Evolutionary conservation across 2,888 invertebrate genomes (phyloP).

Genomic region (Plagodis pulveraria): DNA sequence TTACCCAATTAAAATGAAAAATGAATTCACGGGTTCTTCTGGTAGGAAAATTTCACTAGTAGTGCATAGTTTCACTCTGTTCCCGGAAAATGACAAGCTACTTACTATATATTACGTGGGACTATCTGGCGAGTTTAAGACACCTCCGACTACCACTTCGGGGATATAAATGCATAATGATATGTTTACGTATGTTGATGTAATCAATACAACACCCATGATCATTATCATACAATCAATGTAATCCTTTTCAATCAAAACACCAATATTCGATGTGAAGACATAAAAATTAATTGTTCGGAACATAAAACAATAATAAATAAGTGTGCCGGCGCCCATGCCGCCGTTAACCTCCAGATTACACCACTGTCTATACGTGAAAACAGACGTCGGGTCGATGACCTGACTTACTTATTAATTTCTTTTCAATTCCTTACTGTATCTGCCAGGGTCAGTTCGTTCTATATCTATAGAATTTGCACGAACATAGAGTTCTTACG

Average conservation of each 20-base stretch:
- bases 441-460: conserved; percentile 13
- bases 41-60: too few relatives aligned
- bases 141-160: too few relatives aligned
- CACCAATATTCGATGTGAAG: conserved; percentile 23
- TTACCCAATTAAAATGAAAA: too few relatives aligned
- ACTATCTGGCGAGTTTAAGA: too few relatives aligned
- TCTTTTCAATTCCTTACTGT: conserved; percentile 20
- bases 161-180: too few relatives aligned
- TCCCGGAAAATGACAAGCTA: too few relatives aligned
- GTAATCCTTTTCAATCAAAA: conserved; percentile 25
- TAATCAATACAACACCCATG: conserved; percentile 9
- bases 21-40: too few relatives aligned
- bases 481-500: too few relatives aligned
- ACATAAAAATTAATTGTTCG: conserved; percentile 29
- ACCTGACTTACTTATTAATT: conserved; percentile 23
- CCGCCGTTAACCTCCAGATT: conserved; percentile 23
- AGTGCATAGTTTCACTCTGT: too few relatives aligned
- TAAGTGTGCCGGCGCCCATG: conserved; percentile 21
- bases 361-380: conserved; percentile 18
- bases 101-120: too few relatives aligned
- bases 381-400: conserved; percentile 11
- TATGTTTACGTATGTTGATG: too few relatives aligned
- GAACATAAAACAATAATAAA: conserved; percentile 31
- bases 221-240: conserved; percentile 10
- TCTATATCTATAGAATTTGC: too few relatives aligned